Evolutionary conservation across 2,888 invertebrate species (phyloP).

Genomic region (Platerodrilus igneus): DNA sequence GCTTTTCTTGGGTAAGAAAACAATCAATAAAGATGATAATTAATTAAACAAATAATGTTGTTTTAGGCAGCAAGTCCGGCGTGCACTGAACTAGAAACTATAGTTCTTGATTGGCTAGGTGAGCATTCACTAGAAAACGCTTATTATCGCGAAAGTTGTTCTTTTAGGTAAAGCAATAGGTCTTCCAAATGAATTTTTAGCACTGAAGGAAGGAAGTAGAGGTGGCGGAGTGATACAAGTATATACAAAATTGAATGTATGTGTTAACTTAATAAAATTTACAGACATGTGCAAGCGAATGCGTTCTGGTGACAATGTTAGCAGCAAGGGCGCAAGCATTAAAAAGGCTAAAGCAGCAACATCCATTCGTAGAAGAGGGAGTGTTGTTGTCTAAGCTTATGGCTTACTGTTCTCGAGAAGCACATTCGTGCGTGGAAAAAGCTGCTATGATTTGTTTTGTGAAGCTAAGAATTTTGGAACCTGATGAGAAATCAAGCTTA

Average conservation of each 20-base stretch:
- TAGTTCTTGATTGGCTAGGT: constrained; percentile 87
- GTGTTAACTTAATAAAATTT: not conserved
- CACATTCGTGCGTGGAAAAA: constrained; percentile 90
- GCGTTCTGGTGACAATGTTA: constrained; percentile 85
- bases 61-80: constrained; percentile 93
- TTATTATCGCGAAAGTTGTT: not conserved
- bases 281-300: constrained; percentile 96
- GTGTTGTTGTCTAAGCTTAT: constrained; percentile 86
- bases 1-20: constrained; percentile 88
- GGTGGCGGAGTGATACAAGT: constrained; percentile 96
- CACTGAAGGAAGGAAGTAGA: constrained; percentile 75
- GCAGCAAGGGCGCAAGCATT: constrained; percentile 89
- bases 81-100: constrained; percentile 92
- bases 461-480: constrained; percentile 81
- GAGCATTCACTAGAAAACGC: constrained; percentile 4
- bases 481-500: constrained; percentile 77
- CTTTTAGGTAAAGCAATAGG: constrained; percentile 80
- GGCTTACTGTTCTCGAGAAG: constrained; percentile 86
- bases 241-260: constrained; percentile 19
- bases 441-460: constrained; percentile 93
- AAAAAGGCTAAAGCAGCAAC: constrained; percentile 75
- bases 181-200: constrained; percentile 81
- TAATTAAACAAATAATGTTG: constrained; percentile 17
- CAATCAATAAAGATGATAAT: constrained; percentile 7
- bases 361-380: constrained; percentile 86